Conservation (phyloP, 1,140 invertebrate genomes). For the Panulirus ornatus region DNA sequence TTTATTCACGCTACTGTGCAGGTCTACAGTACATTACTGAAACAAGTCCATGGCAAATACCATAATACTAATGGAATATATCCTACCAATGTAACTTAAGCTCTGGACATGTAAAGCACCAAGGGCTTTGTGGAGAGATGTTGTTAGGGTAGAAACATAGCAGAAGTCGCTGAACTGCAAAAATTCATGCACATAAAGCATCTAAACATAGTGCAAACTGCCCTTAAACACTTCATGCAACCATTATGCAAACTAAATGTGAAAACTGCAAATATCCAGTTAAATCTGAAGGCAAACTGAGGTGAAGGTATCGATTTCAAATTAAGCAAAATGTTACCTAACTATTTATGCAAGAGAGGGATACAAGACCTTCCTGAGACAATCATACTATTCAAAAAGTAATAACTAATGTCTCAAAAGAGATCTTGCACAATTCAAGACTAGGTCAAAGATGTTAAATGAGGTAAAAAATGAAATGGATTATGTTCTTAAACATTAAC, state of each 20-base stretch:
- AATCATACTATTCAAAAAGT: too few relatives aligned
- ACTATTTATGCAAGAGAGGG: background rate
- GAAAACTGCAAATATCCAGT: background rate
- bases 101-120: conserved; percentile 58
- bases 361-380: too few relatives aligned
- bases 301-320: too few relatives aligned
- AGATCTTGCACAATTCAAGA: too few relatives aligned
- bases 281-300: background rate
- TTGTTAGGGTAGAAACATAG: conserved; percentile 3
- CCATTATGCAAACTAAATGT: conserved; percentile 13
- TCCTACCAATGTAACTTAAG: conserved; percentile 28
- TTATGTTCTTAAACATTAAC: too few relatives aligned
- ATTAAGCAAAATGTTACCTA: background rate
- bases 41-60: conserved; percentile 33
- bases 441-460: too few relatives aligned
- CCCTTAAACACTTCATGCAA: background rate
- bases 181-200: conserved; percentile 33
- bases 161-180: conserved; percentile 1
- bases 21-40: conserved; percentile 47
- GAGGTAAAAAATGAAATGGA: too few relatives aligned
- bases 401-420: too few relatives aligned
- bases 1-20: conserved; percentile 9
- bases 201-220: conserved; percentile 10
- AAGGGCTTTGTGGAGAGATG: conserved; percentile 21
- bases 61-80: background rate